These are phyloP conservation scores for Aphelenchoides besseyi DNA, from an alignment of 1,140 invertebrate genomes.

Conservation along the genomic window DNA sequence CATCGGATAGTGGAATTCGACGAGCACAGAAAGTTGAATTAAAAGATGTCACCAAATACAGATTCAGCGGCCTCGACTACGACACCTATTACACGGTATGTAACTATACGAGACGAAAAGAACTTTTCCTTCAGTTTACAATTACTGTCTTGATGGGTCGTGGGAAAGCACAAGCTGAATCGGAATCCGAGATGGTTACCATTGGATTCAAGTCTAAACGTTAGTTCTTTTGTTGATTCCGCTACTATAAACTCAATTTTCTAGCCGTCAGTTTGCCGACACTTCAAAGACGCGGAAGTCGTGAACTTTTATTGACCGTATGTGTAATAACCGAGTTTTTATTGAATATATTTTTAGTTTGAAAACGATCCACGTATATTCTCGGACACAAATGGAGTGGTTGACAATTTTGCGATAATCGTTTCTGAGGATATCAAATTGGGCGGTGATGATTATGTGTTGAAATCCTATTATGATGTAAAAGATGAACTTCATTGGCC, in stretches of 20 bases:
- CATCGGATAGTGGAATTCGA: constrained; percentile 45
- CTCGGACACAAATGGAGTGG: constrained; percentile 52
- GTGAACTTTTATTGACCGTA: constrained; percentile 49
- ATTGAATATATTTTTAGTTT: constrained; percentile 35
- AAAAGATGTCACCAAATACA: constrained; percentile 40
- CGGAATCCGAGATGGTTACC: constrained; percentile 56
- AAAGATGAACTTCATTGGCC: constrained; percentile 54
- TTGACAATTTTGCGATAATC: constrained; percentile 59
- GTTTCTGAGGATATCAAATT: constrained; percentile 52
- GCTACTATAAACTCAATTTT: constrained; percentile 22
- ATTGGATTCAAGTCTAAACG: constrained; percentile 42
- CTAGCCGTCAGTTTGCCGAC: constrained; percentile 42
- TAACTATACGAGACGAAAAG: constrained; percentile 13
- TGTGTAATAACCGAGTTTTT: not conserved
- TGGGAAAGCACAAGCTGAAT: constrained; percentile 56
- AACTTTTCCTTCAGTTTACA: constrained; percentile 13
- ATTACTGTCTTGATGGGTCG: constrained; percentile 57
- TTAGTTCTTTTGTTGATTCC: no score
- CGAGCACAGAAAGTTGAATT: constrained; percentile 43
- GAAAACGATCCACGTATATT: constrained; percentile 55
- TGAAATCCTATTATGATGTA: constrained; percentile 57
- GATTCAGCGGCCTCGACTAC: constrained; percentile 48
- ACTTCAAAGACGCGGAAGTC: constrained; percentile 50
- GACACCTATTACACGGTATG: constrained; percentile 62
- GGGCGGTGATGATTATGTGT: constrained; percentile 51